Evolutionary conservation across 2,888 invertebrate species (phyloP), one percentile per base, ranked within the genome.

Genomic region (Drosophila stalkeri): DNA sequence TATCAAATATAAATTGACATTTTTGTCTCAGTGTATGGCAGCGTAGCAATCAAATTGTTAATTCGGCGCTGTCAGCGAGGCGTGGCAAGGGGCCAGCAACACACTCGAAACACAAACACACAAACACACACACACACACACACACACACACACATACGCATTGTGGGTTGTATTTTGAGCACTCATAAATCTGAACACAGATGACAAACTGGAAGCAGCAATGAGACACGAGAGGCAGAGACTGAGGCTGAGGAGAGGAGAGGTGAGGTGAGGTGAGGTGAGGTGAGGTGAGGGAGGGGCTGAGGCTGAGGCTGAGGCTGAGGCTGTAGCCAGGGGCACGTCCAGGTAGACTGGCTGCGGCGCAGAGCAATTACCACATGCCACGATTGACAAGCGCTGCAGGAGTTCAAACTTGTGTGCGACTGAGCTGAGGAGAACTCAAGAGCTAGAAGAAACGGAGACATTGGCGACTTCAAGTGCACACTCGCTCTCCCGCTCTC

Each of bases 301-400:
- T 31, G 54, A 12, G 35, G 33, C 39, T 37, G 41, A 8, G 33
- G 31, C 37, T 14, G 14, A 37, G 37, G 23, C 23, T 2, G 23
- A 2, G 23, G 23, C 23, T 23, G 3, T 23, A 23, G 27, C 27
- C 20, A 54, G 44, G 41, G 49, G 47, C 35, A 49, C 52, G 61
- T 56, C 57, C 78, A 81, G 66, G 80, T 71, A 71, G 75, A 61
- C 18, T 31, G 23, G 31, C 51, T 47, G 60, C 23, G 59, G 51
- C 59, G 18, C 69, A 33, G 63, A 75, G 86, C 88, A 87, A 86
- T 87, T 88, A 88, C 86, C 86, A 87, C 86, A 87, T 87, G 86
- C 86, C 75, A 82, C 84, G 86, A 74, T 82, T 78, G 72, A 77
- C 77, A 80, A 80, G 65, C 86, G 82, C 88, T 78, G 83, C 82